Base-by-base conservation (phyloP, 1,140 invertebrate species). In the Heterodera carotae region DNA sequence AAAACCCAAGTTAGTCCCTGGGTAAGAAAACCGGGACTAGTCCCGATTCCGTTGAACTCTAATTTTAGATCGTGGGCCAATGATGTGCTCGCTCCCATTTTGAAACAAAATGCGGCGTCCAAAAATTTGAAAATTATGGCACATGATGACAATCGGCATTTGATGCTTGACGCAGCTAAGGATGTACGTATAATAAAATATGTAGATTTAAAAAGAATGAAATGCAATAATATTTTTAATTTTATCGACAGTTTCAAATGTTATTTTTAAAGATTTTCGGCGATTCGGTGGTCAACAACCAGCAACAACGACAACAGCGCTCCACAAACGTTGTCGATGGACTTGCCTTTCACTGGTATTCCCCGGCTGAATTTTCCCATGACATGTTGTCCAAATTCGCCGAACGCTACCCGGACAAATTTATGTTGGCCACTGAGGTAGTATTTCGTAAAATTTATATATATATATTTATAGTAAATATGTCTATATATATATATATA, bases 161-260 rank as follows among this genome's bases (percentile, higher is more conserved):
- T 90, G 12, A 82, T 93, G 22, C 91, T 92, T 0, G 89, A 88
- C 82, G 93, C 91, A 91, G 89, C 91, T 10, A 88, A 92, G 66
- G 66, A 69, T 18, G 84, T 87, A 76, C 12, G 5, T 22, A 22
- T 5, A 22, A 5, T 56, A 22, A 56, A 22, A 56, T 22, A 22
- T 53, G 7, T 43, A 10, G 7, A 43, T 4, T 43, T 10, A 43
- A 10, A 43, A 43, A 10, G 1, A 43, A 43, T 43, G 6, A 43
- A 43, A 8, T 8, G 12, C 12, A 53, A 53, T 53, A 53, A 18
- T 18, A 18, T 53, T 53, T 18, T 18, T 18, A 53, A 53, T 15
- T 53, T 53, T 18, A 18, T 53, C 22, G 15, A 56, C 15, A 56
- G 22, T 53, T 18, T 22, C 5, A 88, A 56, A 66, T 8, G 18